These are phyloP conservation scores for Spicauda simplicius DNA, from an alignment of 2,888 invertebrate genomes.

Conservation along the genomic window DNA sequence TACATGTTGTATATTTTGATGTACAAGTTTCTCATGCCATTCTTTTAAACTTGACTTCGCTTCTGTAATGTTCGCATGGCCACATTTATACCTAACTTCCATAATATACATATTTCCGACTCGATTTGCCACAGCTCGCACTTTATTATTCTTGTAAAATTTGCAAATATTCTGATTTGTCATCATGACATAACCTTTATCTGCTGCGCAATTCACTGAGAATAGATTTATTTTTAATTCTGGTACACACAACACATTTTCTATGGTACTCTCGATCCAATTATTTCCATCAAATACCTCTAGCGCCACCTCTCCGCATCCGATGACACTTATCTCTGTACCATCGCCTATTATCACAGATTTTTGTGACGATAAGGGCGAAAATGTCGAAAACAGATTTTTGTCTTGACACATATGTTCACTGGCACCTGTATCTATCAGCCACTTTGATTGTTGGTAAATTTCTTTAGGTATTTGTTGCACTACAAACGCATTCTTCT, in stretches of 20 bases:
- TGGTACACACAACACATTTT: conserved; percentile 45
- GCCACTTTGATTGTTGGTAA: conserved; percentile 41
- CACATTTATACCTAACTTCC: no score
- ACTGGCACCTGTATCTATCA: conserved; percentile 45
- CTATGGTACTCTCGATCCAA: conserved; percentile 45
- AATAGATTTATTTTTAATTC: conserved; percentile 38
- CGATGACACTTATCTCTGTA: conserved; percentile 30
- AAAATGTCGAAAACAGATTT: conserved; percentile 38
- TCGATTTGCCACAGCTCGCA: conserved; percentile 15
- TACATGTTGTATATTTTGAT: conserved; percentile 40
- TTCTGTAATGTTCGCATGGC: neutral
- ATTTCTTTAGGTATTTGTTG: conserved; percentile 6
- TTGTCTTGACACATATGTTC: conserved; percentile 45
- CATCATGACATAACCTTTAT: no score
- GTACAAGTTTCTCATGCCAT: no score
- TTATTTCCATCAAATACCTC: conserved; percentile 41
- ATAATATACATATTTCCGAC: no score
- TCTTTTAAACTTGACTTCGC: conserved; percentile 33
- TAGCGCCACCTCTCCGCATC: conserved; percentile 43
- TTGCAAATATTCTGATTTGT: neutral
- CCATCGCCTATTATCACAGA: conserved; percentile 44
- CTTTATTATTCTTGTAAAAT: conserved; percentile 15
- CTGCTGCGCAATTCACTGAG: no score
- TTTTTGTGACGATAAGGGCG: conserved; percentile 33
- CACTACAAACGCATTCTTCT: conserved; percentile 19